Percentiles rank a stretch among this genome's conserved stretches.
Evolutionary conservation across 2,888 invertebrate species (phyloP).

Genomic region (Holacanthella duospinosa): DNA sequence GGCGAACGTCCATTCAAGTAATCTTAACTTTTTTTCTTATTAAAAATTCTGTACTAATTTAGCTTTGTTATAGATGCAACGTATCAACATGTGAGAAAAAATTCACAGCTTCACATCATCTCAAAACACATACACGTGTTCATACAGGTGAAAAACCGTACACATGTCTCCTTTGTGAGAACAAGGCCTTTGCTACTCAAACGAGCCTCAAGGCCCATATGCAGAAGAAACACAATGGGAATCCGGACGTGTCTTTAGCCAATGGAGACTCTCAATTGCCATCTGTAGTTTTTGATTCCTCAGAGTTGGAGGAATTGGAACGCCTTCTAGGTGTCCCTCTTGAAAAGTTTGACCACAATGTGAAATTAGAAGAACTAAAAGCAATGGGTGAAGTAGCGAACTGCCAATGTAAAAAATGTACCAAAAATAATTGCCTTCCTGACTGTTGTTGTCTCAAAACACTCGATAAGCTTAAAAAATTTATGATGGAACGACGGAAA

Average conservation of each 20-base stretch:
- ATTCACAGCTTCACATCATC: constrained; percentile 85
- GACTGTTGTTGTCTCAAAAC: constrained; percentile 66
- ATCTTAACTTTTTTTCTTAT: neutral
- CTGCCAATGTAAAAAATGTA: constrained; percentile 19
- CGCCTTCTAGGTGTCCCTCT: constrained; percentile 28
- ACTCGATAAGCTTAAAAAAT: constrained; percentile 28
- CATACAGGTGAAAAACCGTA: constrained; percentile 74
- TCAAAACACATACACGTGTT: constrained; percentile 78
- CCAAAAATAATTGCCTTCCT: neutral
- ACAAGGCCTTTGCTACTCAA: constrained; percentile 67
- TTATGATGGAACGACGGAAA: constrained; percentile 18
- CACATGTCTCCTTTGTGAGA: constrained; percentile 58
- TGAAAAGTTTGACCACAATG: neutral
- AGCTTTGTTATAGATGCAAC: neutral
- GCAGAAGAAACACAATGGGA: constrained; percentile 47
- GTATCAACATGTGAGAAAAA: constrained; percentile 39
- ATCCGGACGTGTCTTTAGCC: neutral
- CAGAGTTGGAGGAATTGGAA: constrained; percentile 32
- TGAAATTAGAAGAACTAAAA: constrained; percentile 8
- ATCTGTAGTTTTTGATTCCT: constrained; percentile 20
- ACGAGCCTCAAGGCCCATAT: constrained; percentile 71
- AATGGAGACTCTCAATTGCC: neutral
- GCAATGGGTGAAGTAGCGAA: neutral
- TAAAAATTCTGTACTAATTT: neutral
- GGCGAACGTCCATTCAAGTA: constrained; percentile 80